phyloP scores from a whole-genome alignment of 1,140 invertebrate species.

The Habropoda laboriosa region DNA sequence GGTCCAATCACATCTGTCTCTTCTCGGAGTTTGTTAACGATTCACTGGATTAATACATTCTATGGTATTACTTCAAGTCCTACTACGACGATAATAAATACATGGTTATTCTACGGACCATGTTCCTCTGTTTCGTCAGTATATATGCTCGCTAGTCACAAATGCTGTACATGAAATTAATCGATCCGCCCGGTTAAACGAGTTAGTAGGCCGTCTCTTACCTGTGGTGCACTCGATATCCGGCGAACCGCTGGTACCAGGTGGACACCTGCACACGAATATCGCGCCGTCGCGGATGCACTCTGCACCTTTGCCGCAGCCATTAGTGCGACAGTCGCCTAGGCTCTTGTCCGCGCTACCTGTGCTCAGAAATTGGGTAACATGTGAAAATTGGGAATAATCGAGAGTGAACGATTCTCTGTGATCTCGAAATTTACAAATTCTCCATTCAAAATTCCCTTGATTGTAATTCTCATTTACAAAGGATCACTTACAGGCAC shows the following conservation, averaged over 20 bases:
- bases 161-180: conserved; percentile 79
- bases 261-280: conserved; percentile 91
- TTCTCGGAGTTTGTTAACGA: conserved; percentile 79
- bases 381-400: not conserved
- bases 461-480: no score
- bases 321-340: conserved; percentile 89
- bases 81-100: conserved; percentile 74
- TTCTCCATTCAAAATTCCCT: no score
- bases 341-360: conserved; percentile 85
- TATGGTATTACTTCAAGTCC: conserved; percentile 70
- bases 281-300: conserved; percentile 90
- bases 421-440: no score
- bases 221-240: conserved; percentile 89
- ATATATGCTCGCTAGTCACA: conserved; percentile 79
- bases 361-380: conserved; percentile 63
- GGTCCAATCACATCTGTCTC: conserved; percentile 82
- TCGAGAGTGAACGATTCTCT: no score
- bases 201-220: conserved; percentile 82
- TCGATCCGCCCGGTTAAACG: conserved; percentile 69
- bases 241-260: conserved; percentile 88
- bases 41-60: conserved; percentile 76
- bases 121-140: conserved; percentile 71
- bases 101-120: conserved; percentile 77
- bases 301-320: conserved; percentile 91
- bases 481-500: conserved; percentile 86